Evolutionary conservation across 2,113 vertebrate genomes (phyloP).

Genomic region (Nerophis ophidion): DNA sequence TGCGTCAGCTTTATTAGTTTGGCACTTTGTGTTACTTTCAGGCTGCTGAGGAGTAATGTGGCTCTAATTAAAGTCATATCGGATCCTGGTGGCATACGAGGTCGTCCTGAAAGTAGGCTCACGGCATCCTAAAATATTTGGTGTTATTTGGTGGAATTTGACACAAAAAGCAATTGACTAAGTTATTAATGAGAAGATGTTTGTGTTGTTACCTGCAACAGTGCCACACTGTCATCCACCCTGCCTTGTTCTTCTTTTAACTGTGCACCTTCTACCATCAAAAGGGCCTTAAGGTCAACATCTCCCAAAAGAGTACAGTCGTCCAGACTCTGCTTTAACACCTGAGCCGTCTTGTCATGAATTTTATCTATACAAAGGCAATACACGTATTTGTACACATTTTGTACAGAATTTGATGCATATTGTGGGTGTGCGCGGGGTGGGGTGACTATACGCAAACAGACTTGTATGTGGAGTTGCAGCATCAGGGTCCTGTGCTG

Average conservation of each 20-base stretch:
- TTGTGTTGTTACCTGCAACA: slow-evolving; percentile 73
- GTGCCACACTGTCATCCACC: slow-evolving; percentile 62
- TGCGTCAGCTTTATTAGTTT: slow-evolving; percentile 53
- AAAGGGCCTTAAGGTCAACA: slow-evolving; percentile 73
- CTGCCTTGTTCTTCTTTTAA: slow-evolving; percentile 75
- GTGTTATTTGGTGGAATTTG: neutral
- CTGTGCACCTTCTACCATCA: slow-evolving; percentile 78
- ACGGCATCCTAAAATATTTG: slow-evolving; percentile 56
- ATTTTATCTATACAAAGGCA: slow-evolving; percentile 49
- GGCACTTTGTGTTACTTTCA: slow-evolving; percentile 39
- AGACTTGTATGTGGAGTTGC: slow-evolving; percentile 19
- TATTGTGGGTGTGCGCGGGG: too few relatives aligned
- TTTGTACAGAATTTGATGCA: neutral
- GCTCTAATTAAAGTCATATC: slow-evolving; percentile 53
- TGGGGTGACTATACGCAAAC: slow-evolving; percentile 5
- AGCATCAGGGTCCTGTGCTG: slow-evolving; percentile 59
- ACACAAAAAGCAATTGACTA: neutral
- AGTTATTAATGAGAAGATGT: neutral
- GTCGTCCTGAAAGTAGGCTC: slow-evolving; percentile 53
- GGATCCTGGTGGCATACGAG: slow-evolving; percentile 49
- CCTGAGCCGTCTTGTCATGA: slow-evolving; percentile 59
- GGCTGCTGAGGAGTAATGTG: slow-evolving; percentile 56
- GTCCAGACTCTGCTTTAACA: slow-evolving; percentile 74
- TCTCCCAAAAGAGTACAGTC: slow-evolving; percentile 80
- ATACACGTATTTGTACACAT: too few relatives aligned